Conservation (phyloP, 2,888 invertebrate species). For the Dryomyza anilis region DNA sequence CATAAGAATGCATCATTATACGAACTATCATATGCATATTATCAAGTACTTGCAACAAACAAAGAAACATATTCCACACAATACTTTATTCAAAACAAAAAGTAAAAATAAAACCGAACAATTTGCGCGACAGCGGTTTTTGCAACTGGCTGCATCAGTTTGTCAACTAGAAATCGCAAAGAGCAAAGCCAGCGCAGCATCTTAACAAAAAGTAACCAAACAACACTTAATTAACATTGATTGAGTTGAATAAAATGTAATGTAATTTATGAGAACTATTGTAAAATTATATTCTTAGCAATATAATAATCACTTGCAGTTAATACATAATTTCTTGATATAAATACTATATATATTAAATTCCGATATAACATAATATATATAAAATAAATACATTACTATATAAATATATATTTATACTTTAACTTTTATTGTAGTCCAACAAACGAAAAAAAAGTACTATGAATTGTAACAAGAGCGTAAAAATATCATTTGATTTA, state of each 20-base stretch:
- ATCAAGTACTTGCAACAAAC: neutral
- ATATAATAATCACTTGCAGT: neutral
- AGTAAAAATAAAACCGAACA: too few relatives aligned
- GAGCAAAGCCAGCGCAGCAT: neutral
- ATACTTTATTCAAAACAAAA: neutral
- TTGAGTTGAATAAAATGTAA: neutral
- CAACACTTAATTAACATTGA: conserved; percentile 15
- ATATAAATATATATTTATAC: conserved; percentile 11
- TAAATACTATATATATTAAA: neutral
- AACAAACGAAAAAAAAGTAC: neutral
- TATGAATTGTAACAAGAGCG: neutral
- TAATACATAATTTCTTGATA: too few relatives aligned
- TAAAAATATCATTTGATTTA: neutral
- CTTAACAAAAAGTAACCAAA: conserved; percentile 12
- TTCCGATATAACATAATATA: neutral
- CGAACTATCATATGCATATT: neutral
- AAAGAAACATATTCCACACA: conserved; percentile 1
- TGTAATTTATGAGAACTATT: conserved; percentile 4
- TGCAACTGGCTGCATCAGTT: too few relatives aligned
- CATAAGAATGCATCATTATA: conserved; percentile 4
- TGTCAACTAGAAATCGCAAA: neutral
- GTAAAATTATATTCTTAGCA: conserved; percentile 5
- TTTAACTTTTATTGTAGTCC: conserved; percentile 6
- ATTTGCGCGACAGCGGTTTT: too few relatives aligned
- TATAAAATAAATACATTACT: neutral